phyloP scores from a whole-genome alignment of 2,113 vertebrate species.

The Antechinus stuartii region DNA sequence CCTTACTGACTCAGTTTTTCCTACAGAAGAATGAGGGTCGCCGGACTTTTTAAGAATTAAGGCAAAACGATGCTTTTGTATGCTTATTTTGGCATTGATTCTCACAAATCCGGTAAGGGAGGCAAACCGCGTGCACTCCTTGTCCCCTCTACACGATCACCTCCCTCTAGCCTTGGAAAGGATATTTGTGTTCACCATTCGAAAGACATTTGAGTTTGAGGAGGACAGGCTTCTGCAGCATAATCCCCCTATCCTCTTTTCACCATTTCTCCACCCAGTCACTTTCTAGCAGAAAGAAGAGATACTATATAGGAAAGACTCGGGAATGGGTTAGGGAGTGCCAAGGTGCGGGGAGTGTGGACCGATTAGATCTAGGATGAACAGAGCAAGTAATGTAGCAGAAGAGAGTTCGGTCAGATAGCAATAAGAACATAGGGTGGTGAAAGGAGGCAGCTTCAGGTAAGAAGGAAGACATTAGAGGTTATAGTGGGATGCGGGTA shows the following conservation, averaged over 20 bases:
- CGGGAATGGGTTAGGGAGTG: not conserved
- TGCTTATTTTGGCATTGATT: not conserved
- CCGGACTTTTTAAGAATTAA: not conserved
- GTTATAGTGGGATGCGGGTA: not conserved
- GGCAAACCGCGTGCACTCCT: not conserved
- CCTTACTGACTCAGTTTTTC: not conserved
- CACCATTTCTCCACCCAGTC: not conserved
- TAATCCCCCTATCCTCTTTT: not conserved
- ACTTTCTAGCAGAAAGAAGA: not conserved
- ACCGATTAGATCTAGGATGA: not conserved
- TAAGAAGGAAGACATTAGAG: not conserved
- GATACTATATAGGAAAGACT: not conserved
- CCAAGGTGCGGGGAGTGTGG: not conserved
- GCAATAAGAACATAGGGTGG: constrained; percentile 25
- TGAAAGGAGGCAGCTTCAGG: not conserved
- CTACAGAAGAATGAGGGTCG: not conserved
- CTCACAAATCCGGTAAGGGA: not conserved
- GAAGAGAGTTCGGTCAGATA: not conserved
- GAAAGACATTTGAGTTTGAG: not conserved
- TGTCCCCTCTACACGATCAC: not conserved
- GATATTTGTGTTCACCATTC: constrained; percentile 29
- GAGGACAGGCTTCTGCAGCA: not conserved
- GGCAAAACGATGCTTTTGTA: not conserved
- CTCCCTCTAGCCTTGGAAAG: not conserved
- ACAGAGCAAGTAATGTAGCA: not conserved